Percentiles rank a stretch among this genome's conserved stretches.
These are phyloP conservation scores for Dallia pectoralis DNA, from an alignment of 2,797 vertebrate genomes.

Conservation along the genomic window DNA sequence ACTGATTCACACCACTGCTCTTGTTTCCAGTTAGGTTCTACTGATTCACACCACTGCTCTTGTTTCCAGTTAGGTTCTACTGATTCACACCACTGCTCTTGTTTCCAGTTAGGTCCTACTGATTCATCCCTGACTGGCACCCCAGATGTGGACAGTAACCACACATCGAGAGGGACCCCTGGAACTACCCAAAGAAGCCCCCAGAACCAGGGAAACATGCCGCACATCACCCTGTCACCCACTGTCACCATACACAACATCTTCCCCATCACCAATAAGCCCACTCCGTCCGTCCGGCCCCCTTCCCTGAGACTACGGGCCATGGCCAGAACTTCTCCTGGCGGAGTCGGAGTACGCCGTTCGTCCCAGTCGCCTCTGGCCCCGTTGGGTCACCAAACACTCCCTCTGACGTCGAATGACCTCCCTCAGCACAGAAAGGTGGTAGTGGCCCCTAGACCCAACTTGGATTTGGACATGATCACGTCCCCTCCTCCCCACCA, in stretches of 20 bases:
- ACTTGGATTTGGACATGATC: slow-evolving; percentile 19
- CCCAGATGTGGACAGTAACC: not conserved
- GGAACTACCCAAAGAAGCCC: slow-evolving; percentile 1
- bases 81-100: no score
- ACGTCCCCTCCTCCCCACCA: not conserved
- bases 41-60: no score
- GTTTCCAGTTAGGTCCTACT: no score
- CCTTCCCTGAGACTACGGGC: slow-evolving; percentile 16
- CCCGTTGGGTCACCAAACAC: no score
- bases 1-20: no score
- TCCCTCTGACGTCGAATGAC: no score
- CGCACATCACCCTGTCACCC: not conserved
- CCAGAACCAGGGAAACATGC: not conserved
- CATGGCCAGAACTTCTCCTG: not conserved
- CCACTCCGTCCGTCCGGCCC: not conserved
- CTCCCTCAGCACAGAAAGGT: not conserved
- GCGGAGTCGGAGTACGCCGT: slow-evolving; percentile 13
- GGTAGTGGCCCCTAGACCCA: slow-evolving; percentile 8
- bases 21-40: no score
- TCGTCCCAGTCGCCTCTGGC: slow-evolving; percentile 30
- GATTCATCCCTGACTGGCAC: not conserved
- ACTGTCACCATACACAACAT: not conserved
- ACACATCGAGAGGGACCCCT: not conserved
- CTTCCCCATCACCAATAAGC: not conserved
- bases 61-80: no score